phyloP scores from a whole-genome alignment of 2,797 vertebrate genomes.

The Neosilurus hyrtlii region DNA sequence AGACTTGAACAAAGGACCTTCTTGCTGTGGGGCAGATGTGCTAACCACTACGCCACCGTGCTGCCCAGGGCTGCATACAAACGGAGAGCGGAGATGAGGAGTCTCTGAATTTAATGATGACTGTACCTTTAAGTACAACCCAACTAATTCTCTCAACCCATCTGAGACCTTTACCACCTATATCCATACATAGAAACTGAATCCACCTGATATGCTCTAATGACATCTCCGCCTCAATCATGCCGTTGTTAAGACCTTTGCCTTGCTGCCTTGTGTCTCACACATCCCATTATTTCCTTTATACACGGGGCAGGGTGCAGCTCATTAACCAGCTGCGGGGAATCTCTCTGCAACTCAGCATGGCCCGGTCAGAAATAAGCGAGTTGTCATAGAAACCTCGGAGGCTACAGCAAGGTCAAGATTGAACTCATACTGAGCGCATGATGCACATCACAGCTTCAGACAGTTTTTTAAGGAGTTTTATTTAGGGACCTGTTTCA shows the following conservation, averaged over 20 bases:
- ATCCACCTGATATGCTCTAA: constrained; percentile 25
- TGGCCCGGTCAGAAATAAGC: constrained; percentile 25
- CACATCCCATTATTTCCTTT: constrained; percentile 55
- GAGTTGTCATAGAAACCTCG: constrained; percentile 55
- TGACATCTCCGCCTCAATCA: constrained; percentile 35
- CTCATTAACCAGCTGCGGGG: constrained; percentile 60
- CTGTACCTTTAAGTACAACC: not conserved
- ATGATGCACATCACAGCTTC: constrained; percentile 29
- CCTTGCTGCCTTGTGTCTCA: constrained; percentile 16
- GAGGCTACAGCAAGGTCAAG: constrained; percentile 29
- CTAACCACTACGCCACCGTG: too few species aligned
- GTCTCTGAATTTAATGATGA: too few species aligned
- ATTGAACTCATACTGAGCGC: constrained; percentile 13
- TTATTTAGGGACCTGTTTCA: constrained; percentile 33
- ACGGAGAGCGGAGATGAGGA: too few species aligned
- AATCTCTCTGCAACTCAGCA: constrained; percentile 35
- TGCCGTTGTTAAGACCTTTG: not conserved
- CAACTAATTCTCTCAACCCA: not conserved
- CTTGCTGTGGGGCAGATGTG: too few species aligned
- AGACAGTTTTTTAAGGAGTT: constrained; percentile 34
- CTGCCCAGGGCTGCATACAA: too few species aligned
- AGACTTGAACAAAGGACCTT: too few species aligned
- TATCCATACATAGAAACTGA: constrained; percentile 20
- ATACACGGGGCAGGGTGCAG: constrained; percentile 44
- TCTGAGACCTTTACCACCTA: constrained; percentile 5